These are phyloP conservation scores for Drosophila mojavensis DNA, from an alignment of 1,140 invertebrate genomes.

Conservation along the genomic window DNA sequence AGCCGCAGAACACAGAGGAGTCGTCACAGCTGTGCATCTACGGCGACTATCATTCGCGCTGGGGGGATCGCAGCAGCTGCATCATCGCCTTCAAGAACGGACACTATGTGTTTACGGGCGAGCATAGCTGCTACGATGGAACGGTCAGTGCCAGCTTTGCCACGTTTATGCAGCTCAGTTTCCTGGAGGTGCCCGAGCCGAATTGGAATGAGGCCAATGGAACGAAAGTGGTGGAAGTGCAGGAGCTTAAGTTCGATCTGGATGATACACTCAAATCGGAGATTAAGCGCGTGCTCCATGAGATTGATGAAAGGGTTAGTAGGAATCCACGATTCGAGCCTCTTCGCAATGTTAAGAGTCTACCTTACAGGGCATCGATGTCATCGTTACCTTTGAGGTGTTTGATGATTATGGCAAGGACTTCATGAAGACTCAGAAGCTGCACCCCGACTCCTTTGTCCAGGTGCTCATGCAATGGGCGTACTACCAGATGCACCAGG, in stretches of 20 bases:
- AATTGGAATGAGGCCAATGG: slow-evolving; percentile 56
- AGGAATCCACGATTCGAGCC: neutral
- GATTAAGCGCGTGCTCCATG: slow-evolving; percentile 65
- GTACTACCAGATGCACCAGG: slow-evolving; percentile 85
- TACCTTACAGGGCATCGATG: slow-evolving; percentile 79
- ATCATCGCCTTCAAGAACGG: slow-evolving; percentile 85
- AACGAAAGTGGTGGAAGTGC: slow-evolving; percentile 39
- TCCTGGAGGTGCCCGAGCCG: slow-evolving; percentile 72
- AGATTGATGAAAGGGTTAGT: slow-evolving; percentile 63
- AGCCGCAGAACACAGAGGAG: slow-evolving; percentile 82
- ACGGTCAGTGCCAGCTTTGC: slow-evolving; percentile 85
- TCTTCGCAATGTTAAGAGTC: neutral
- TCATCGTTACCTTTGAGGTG: slow-evolving; percentile 75
- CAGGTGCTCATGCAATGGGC: slow-evolving; percentile 88
- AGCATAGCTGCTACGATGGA: slow-evolving; percentile 86
- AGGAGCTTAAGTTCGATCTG: slow-evolving; percentile 70
- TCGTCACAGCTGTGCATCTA: slow-evolving; percentile 68
- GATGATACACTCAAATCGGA: slow-evolving; percentile 65
- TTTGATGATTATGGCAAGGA: slow-evolving; percentile 86
- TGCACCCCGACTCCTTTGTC: slow-evolving; percentile 88
- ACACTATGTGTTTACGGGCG: slow-evolving; percentile 77
- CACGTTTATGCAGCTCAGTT: slow-evolving; percentile 78
- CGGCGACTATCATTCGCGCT: slow-evolving; percentile 85
- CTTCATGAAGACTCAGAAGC: slow-evolving; percentile 84
- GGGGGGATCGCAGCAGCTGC: slow-evolving; percentile 85